A percentile compares a stretch with the other conserved stretches of the same genome.
These are phyloP conservation scores for Uloborus plumipes DNA, from an alignment of 2,888 invertebrate species.

Conservation along the genomic window DNA sequence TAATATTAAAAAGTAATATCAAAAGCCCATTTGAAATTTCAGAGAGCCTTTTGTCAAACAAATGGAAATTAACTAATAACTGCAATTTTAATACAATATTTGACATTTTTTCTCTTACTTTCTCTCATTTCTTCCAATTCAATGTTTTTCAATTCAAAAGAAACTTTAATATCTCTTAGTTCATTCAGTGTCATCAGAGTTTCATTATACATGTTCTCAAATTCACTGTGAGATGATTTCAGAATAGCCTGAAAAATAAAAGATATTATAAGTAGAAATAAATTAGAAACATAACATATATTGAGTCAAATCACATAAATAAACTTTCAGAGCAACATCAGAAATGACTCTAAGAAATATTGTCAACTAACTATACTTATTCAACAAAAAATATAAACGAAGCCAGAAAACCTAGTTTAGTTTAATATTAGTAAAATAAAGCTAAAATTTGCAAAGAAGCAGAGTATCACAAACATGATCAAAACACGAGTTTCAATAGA, in stretches of 20 bases:
- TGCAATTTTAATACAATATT: not conserved
- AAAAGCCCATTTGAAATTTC: too few species aligned
- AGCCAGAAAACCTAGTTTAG: not conserved
- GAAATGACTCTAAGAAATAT: too few species aligned
- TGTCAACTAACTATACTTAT: not conserved
- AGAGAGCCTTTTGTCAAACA: too few species aligned
- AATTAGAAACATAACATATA: not conserved
- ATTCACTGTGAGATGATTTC: conserved; percentile 3
- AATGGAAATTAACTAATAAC: not conserved
- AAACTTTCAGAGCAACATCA: too few species aligned
- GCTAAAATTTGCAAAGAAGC: too few species aligned
- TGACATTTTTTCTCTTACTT: conserved; percentile 26
- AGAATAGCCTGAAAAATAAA: conserved; percentile 31
- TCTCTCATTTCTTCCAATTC: conserved; percentile 85
- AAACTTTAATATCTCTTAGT: conserved; percentile 77
- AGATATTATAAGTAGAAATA: conserved; percentile 4
- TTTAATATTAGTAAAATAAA: too few species aligned
- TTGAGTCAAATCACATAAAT: not conserved
- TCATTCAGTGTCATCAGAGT: conserved; percentile 13
- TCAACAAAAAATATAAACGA: not conserved
- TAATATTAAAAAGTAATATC: not conserved
- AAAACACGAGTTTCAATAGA: too few species aligned
- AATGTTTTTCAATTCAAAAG: conserved; percentile 82
- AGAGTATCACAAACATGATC: too few species aligned
- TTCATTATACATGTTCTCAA: conserved; percentile 23